Evolutionary conservation across 2,888 invertebrate genomes (phyloP), one percentile per base, ranked within the genome.

Genomic region (Chironomus riparius): DNA sequence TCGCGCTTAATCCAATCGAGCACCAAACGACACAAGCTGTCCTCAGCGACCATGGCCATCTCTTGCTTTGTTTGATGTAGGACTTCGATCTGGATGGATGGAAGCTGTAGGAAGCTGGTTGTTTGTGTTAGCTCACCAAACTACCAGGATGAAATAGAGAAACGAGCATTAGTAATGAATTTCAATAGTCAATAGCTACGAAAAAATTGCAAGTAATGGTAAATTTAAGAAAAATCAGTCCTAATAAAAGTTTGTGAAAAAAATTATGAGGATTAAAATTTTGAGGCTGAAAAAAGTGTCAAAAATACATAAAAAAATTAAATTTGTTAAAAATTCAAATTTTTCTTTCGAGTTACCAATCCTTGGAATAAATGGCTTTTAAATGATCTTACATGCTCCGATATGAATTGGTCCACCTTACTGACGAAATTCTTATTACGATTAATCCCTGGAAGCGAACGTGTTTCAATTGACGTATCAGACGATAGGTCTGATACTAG

Each of bases 51-150:
- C 76, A 86, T 79, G 3, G 85, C 88, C 86, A 90, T 89, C 81
- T 90, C 89, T 78, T 90, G 88, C 79, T 89, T 87, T 15, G 89
- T 89, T 81, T 90, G 90, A 81, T 92, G 91, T 78, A 94, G 83
- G 78, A 94, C 87, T 83, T 93, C 92, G 77, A 93, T 88, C 78
- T 88, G 88, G 69, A 91, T 85, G 80, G 89, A 88, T 13, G 90
- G 90, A 79, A 93, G 85, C 76, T 79, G 79, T 7, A 79, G 77
- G 72, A 78, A 79, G 48, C 76, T 78, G 13, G 78, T 77, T 21
- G 79, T 79, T 73, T 78, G 77, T 50, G 79, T 88, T 48, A 93
- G 87, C 79, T 87, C 87, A 72, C 86, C 85, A 81, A 93, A 91
- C 88, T 92, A 22, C 24, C 13, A 83, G 65, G 81, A 78, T 71